Conservation (phyloP, 2,797 vertebrate genomes). For the Myotis daubentonii region DNA sequence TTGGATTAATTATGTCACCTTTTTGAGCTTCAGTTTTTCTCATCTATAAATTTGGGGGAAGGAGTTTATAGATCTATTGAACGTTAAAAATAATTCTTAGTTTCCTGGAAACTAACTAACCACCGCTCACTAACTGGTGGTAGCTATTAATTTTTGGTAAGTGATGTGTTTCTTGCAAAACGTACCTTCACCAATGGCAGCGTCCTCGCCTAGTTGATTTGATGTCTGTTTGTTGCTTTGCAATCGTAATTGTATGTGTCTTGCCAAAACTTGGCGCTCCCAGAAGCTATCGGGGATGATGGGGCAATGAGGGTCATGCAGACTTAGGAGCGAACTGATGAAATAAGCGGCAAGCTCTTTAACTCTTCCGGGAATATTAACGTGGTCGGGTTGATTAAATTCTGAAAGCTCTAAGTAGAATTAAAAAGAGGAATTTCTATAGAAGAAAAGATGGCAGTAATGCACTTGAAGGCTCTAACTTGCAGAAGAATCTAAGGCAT, state of each 20-base stretch:
- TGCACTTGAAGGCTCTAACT: background rate
- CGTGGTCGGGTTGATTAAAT: background rate
- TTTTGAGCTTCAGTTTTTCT: conserved; percentile 20
- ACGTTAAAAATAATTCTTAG: conserved; percentile 16
- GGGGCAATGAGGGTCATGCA: background rate
- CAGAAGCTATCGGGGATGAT: background rate
- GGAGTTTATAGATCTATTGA: background rate
- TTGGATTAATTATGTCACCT: background rate
- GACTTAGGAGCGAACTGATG: background rate
- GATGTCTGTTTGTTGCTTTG: background rate
- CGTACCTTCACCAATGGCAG: background rate
- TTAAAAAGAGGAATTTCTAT: conserved; percentile 20
- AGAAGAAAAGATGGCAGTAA: background rate
- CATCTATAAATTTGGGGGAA: background rate
- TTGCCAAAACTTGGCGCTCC: background rate
- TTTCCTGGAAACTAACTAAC: conserved; percentile 18
- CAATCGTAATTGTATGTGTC: background rate
- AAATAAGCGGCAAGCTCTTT: background rate
- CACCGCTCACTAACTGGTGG: background rate
- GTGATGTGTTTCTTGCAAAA: background rate
- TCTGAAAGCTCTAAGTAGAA: background rate
- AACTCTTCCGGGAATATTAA: background rate
- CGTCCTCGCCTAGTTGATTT: background rate
- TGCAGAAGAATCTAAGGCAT: background rate
- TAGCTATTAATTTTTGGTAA: conserved; percentile 7